Base-by-base conservation (phyloP, 2,797 vertebrate genomes). In the Tenualosa thibaudeaui region DNA sequence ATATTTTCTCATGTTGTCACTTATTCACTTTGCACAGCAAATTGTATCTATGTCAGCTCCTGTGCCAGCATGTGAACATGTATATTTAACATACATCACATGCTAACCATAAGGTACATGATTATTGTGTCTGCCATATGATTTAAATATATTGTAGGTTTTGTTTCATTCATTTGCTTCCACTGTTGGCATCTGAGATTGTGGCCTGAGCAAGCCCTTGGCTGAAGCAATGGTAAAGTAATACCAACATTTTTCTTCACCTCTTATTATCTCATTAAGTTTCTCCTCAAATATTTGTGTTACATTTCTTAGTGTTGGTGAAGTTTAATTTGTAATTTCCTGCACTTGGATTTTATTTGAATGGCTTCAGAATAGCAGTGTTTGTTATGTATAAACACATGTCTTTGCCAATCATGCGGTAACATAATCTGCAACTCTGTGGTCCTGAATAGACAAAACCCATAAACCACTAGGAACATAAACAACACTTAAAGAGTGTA, bases 241-340 rank as follows among this genome's bases (percentile, higher is more conserved):
- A 78, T 31, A 81, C 84, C 54, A 86, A 83, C 51, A 81, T 88
- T 85, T 85, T 86, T 87, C 86, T 82, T 81, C 87, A 89, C 84
- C 84, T 87, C 89, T 50, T 65, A 89, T 88, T 85, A 87, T 90
- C 85, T 90, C 85, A 84, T 89, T 86, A 85, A 86, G 81, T 88
- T 88, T 86, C 83, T 84, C 24, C 85, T 86, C 68, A 89, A 86
- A 88, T 90, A 89, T 91, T 90, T 89, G 87, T 85, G 88, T 89
- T 87, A 86, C 81, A 84, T 86, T 17, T n/a, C 56, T 84, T 15
- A 3, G 50, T 81, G 86, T 86, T 46, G 50, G 84, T 87, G 71
- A 86, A 86, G 83, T 82, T 87, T 88, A 86, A 89, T 90, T 84
- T 87, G 84, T 88, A 88, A 86, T 90, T 91, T 92, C 89, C 90